Evolutionary conservation across 2,113 vertebrate genomes (phyloP).

Genomic region (Poeciliopsis prolifica): DNA sequence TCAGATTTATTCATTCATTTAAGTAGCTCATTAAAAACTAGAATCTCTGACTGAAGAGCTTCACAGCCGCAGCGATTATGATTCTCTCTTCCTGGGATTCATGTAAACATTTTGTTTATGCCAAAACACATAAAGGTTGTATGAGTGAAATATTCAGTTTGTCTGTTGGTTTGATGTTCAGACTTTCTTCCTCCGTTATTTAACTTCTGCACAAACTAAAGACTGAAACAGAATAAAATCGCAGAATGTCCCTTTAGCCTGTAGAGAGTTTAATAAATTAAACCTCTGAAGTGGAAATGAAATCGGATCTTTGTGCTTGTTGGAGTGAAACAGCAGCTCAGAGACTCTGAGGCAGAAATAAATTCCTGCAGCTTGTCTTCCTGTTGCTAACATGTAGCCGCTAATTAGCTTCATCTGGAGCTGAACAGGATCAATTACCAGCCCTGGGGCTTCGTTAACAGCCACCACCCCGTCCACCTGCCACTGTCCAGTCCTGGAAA

Average conservation of each 20-base stretch:
- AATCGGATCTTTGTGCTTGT: neutral
- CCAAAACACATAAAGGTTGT: no score
- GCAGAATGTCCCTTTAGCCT: neutral
- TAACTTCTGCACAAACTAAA: no score
- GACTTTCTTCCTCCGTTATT: no score
- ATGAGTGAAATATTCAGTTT: no score
- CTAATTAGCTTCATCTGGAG: slow-evolving; percentile 34
- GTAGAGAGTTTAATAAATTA: neutral
- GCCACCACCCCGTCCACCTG: slow-evolving; percentile 18
- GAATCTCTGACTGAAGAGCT: neutral
- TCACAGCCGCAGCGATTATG: no score
- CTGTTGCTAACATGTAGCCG: slow-evolving; percentile 7
- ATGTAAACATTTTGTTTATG: no score
- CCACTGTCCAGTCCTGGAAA: slow-evolving; percentile 25
- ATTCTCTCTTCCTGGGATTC: no score
- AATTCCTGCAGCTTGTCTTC: neutral
- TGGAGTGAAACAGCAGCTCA: neutral
- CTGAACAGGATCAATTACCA: slow-evolving; percentile 5
- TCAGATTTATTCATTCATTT: neutral
- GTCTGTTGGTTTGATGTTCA: no score
- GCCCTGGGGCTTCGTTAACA: neutral
- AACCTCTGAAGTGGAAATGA: neutral
- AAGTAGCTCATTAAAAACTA: neutral
- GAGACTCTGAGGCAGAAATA: neutral
- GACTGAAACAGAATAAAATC: no score